phyloP scores from a whole-genome alignment of 2,113 vertebrate genomes.

The Periophthalmus modestus region DNA sequence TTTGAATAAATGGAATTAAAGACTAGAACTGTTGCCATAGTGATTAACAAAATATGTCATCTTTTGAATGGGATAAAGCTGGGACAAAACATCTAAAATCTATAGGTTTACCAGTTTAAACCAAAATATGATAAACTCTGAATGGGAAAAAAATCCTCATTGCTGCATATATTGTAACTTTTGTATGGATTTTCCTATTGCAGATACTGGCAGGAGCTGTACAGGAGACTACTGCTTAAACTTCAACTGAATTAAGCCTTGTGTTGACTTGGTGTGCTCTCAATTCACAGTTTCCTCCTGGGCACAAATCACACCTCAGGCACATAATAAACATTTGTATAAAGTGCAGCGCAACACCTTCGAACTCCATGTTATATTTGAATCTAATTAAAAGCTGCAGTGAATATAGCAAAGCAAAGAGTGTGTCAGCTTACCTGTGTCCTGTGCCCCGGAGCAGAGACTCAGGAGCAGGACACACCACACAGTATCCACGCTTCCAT shows the following conservation, averaged over 20 bases:
- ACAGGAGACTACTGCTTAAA: too few relatives aligned
- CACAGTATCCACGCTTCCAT: slow-evolving; percentile 34
- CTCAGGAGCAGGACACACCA: slow-evolving; percentile 26
- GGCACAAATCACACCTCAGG: slow-evolving; percentile 21
- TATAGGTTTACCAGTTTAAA: too few relatives aligned
- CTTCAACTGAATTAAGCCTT: neutral
- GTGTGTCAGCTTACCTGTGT: slow-evolving; percentile 70
- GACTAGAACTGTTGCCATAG: too few relatives aligned
- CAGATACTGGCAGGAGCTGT: too few relatives aligned
- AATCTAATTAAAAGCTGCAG: neutral
- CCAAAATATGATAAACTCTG: too few relatives aligned
- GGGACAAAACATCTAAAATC: too few relatives aligned
- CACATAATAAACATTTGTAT: slow-evolving; percentile 36
- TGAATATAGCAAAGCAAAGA: slow-evolving; percentile 1
- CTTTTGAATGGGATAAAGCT: too few relatives aligned
- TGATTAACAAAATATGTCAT: too few relatives aligned
- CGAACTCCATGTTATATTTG: neutral
- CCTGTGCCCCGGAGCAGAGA: slow-evolving; percentile 42
- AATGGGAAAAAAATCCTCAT: too few relatives aligned
- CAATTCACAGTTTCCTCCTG: slow-evolving; percentile 3
- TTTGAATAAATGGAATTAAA: too few relatives aligned
- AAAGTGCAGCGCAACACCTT: slow-evolving; percentile 19
- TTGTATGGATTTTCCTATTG: too few relatives aligned
- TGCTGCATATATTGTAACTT: too few relatives aligned
- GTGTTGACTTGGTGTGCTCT: neutral